Conservation (phyloP, 2,888 invertebrate genomes). For the Tenthredo notha region DNA sequence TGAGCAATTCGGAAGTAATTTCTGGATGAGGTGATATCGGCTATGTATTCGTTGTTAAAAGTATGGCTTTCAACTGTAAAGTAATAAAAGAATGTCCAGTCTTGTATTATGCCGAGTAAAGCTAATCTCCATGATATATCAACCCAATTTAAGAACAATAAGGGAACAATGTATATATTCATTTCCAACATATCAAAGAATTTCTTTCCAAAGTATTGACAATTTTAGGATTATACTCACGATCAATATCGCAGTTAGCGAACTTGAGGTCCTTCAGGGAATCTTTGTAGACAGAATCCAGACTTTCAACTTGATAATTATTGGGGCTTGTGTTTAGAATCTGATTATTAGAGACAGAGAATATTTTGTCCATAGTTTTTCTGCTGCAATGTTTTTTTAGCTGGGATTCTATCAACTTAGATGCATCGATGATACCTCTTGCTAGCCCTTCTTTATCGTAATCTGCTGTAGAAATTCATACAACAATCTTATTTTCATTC, state of each 20-base stretch:
- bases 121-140: neutral
- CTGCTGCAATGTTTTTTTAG: neutral
- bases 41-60: conserved; percentile 29
- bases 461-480: conserved; percentile 7
- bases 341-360: neutral
- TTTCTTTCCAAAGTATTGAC: neutral
- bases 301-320: neutral
- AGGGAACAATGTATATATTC: neutral
- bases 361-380: neutral
- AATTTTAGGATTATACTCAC: conserved; percentile 53
- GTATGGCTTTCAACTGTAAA: conserved; percentile 28
- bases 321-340: neutral
- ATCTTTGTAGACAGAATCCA: neutral
- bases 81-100: conserved; percentile 39
- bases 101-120: neutral
- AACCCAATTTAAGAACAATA: neutral
- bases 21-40: conserved; percentile 22
- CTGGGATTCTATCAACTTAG: neutral
- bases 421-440: conserved; percentile 22
- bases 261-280: conserved; percentile 58
- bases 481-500: neutral
- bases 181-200: neutral
- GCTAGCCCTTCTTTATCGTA: conserved; percentile 19
- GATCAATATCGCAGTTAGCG: conserved; percentile 59
- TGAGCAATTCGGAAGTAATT: conserved; percentile 58